These are phyloP conservation scores for Zygogramma bicolorata DNA, from an alignment of 2,888 invertebrate species.

Conservation along the genomic window DNA sequence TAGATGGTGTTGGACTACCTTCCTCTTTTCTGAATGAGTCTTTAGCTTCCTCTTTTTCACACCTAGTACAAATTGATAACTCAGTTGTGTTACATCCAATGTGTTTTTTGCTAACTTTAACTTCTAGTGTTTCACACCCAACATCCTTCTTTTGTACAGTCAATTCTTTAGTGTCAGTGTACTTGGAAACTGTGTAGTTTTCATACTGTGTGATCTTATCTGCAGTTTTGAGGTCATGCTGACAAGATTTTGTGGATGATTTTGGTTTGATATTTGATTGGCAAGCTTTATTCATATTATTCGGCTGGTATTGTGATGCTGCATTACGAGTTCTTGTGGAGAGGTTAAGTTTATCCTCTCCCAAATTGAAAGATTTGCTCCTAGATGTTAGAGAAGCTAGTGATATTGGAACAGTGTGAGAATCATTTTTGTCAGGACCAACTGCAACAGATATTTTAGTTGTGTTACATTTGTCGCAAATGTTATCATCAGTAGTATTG, in stretches of 20 bases:
- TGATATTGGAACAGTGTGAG: slow-evolving; percentile 64
- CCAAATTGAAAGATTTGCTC: slow-evolving; percentile 73
- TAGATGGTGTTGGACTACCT: slow-evolving; percentile 57
- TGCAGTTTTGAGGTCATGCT: slow-evolving; percentile 54
- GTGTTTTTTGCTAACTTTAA: slow-evolving; percentile 44
- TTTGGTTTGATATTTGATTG: slow-evolving; percentile 58
- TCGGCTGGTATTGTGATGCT: slow-evolving; percentile 61
- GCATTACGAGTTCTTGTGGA: slow-evolving; percentile 67
- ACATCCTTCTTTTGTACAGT: slow-evolving; percentile 50
- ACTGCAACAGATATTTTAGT: slow-evolving; percentile 71
- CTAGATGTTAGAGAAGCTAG: slow-evolving; percentile 68
- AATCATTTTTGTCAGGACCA: slow-evolving; percentile 67
- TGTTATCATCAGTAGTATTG: slow-evolving; percentile 66
- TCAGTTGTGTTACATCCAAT: slow-evolving; percentile 52
- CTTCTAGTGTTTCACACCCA: slow-evolving; percentile 54
- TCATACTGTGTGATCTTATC: slow-evolving; percentile 61
- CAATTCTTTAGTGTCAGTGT: slow-evolving; percentile 62
- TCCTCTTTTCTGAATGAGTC: slow-evolving; percentile 51
- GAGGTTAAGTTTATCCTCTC: slow-evolving; percentile 69
- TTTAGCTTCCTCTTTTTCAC: slow-evolving; percentile 52
- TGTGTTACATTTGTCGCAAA: slow-evolving; percentile 69
- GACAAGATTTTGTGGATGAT: slow-evolving; percentile 57
- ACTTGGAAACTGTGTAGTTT: slow-evolving; percentile 50
- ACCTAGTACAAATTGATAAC: slow-evolving; percentile 51
- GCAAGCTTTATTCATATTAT: slow-evolving; percentile 56